These are phyloP conservation scores for Ormyrus nitidulus DNA, from an alignment of 2,888 invertebrate genomes.

Conservation along the genomic window DNA sequence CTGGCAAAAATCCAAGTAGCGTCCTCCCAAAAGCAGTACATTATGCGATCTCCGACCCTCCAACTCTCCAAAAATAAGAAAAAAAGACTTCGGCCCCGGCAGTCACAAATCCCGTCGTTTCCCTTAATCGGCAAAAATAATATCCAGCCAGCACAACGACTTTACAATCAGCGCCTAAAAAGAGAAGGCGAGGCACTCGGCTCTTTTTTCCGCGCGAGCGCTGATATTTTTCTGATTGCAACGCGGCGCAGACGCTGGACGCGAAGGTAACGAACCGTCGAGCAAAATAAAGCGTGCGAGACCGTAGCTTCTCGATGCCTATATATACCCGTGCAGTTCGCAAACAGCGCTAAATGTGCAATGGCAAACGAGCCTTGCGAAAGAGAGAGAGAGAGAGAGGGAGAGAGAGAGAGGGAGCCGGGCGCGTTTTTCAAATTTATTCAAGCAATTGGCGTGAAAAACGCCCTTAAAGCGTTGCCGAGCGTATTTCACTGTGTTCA, in stretches of 20 bases:
- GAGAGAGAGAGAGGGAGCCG: neutral
- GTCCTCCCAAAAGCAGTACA: neutral
- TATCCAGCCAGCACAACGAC: neutral
- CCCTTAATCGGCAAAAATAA: conserved; percentile 10
- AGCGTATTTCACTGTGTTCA: conserved; percentile 53
- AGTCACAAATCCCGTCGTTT: neutral
- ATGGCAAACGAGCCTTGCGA: too few relatives aligned
- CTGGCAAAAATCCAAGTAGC: conserved; percentile 22
- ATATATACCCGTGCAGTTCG: neutral
- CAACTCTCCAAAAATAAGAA: neutral
- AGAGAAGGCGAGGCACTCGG: neutral
- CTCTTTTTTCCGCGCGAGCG: too few relatives aligned
- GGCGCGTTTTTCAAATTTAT: conserved; percentile 52
- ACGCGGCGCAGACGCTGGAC: neutral
- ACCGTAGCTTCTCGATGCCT: neutral
- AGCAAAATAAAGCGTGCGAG: conserved; percentile 14
- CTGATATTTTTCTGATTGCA: conserved; percentile 44
- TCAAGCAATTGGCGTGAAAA: conserved; percentile 56
- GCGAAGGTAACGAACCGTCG: conserved; percentile 17
- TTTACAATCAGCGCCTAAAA: conserved; percentile 1
- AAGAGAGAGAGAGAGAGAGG: neutral
- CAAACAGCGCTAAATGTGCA: neutral
- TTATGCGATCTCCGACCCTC: neutral
- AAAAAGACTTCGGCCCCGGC: neutral
- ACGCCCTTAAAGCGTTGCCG: conserved; percentile 54